Evolutionary conservation across 1,140 invertebrate species (phyloP), one percentile per base, ranked within the genome.

Genomic region (Pseudomyrmex sp.): DNA sequence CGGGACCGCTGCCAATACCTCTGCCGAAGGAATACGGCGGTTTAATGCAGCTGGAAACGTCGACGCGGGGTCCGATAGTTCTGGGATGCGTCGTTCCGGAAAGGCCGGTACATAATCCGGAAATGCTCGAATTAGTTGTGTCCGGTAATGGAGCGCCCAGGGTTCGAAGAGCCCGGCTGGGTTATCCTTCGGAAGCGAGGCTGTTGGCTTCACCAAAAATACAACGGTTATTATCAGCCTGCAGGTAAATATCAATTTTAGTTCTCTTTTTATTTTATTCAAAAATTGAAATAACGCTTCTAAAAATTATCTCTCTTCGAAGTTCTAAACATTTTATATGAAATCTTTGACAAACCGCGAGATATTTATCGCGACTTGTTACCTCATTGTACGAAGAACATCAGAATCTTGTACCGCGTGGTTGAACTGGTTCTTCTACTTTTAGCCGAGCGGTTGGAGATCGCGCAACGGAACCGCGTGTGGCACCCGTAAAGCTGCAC

Each of bases 11-110:
- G 73, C 94, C 94, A 61, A 91, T 94, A 50, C 93, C 94, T 68
- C 87, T 94, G 87, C 93, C 93, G 15, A 90, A 93, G 46, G 94
- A 94, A 85, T 94, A 94, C 68, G 93, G 93, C 23, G 94, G 94
- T 73, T 85, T 94, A n/a, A 94, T 94, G 94, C 93, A 94, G 84
- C 61, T 94, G 66, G 93, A 94, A 85, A 92, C 92, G 12, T 93
- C 93, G 35, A 94, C 93, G 44, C 92, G 92, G 23, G 93, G 94
- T 26, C 92, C 94, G 23, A 94, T 94, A 72, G 94, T 94, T 15
- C 88, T 94, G 44, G 94, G 94, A n/a, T 94, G 94, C 74, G 90
- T 94, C 68, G 92, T 94, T 61, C 93, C 94, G 68, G 93, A 94
- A 87, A 92, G 92, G 87, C 93, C 93, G 59, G 93, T 94, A 50